phyloP scores from a whole-genome alignment of 2,888 invertebrate genomes.

The Synanthedon vespiformis region DNA sequence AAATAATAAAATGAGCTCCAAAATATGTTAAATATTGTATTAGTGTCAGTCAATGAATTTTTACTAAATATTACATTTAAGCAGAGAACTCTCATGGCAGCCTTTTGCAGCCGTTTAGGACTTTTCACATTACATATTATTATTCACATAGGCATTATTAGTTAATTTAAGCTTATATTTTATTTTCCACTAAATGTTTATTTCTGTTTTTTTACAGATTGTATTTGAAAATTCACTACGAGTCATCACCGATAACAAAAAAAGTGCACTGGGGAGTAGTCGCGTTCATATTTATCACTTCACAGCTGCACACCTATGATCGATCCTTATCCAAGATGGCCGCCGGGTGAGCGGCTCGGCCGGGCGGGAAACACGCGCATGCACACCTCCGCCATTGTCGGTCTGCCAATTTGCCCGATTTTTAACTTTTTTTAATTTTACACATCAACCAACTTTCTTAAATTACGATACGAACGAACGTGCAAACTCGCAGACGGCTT shows the following conservation, averaged over 20 bases:
- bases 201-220: conserved; percentile 2
- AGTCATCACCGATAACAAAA: conserved; percentile 16
- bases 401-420: conserved; percentile 43
- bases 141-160: too few species aligned
- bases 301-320: conserved; percentile 67
- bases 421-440: conserved; percentile 6
- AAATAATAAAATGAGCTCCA: too few species aligned
- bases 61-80: too few species aligned
- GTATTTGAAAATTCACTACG: conserved; percentile 5
- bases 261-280: conserved; percentile 26
- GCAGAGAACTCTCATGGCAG: too few species aligned
- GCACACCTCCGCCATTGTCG: conserved; percentile 46
- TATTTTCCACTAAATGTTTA: neutral
- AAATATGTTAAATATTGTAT: too few species aligned
- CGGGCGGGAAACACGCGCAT: conserved; percentile 56
- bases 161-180: too few species aligned
- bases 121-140: too few species aligned
- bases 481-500: conserved; percentile 47
- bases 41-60: too few species aligned
- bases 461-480: conserved; percentile 29
- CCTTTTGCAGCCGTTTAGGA: too few species aligned
- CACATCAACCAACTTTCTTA: conserved; percentile 6
- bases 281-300: conserved; percentile 58
- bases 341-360: conserved; percentile 41
- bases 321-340: conserved; percentile 66